Conservation (phyloP, 2,888 invertebrate species). For the Graphium colonna region DNA sequence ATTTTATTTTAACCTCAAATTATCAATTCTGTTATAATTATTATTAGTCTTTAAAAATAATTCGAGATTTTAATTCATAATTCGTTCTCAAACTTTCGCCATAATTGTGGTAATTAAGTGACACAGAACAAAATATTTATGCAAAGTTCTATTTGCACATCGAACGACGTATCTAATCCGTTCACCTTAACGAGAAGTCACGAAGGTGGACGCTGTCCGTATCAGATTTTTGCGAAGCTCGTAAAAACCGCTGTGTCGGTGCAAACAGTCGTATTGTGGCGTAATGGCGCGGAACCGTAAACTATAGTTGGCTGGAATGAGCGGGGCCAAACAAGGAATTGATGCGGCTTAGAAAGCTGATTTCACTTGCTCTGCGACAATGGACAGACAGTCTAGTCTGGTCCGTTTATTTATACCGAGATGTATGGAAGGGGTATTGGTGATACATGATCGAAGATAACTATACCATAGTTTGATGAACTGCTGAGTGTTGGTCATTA, state of each 20-base stretch:
- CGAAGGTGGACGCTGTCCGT: constrained; percentile 55
- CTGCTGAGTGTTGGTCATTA: too few species aligned
- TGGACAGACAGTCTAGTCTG: not conserved
- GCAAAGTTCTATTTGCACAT: too few species aligned
- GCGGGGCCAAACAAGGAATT: constrained; percentile 14
- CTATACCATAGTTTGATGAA: too few species aligned
- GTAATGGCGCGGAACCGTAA: constrained; percentile 41
- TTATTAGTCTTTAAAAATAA: too few species aligned
- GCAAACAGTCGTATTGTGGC: constrained; percentile 56
- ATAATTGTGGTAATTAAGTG: too few species aligned
- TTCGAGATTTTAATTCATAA: too few species aligned
- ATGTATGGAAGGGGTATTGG: too few species aligned
- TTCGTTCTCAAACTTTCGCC: too few species aligned
- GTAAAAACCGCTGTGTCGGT: constrained; percentile 54
- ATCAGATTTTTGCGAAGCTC: constrained; percentile 70
- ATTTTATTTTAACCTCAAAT: too few species aligned
- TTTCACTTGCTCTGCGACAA: not conserved
- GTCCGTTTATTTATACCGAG: not conserved
- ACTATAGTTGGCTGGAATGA: constrained; percentile 29
- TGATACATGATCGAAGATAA: too few species aligned
- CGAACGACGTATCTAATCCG: constrained; percentile 29
- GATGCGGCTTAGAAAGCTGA: constrained; percentile 24
- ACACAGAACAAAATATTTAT: too few species aligned
- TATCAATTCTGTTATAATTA: too few species aligned
- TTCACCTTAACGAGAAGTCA: constrained; percentile 29